phyloP scores from a whole-genome alignment of 2,113 vertebrate species.

The Solea senegalensis region DNA sequence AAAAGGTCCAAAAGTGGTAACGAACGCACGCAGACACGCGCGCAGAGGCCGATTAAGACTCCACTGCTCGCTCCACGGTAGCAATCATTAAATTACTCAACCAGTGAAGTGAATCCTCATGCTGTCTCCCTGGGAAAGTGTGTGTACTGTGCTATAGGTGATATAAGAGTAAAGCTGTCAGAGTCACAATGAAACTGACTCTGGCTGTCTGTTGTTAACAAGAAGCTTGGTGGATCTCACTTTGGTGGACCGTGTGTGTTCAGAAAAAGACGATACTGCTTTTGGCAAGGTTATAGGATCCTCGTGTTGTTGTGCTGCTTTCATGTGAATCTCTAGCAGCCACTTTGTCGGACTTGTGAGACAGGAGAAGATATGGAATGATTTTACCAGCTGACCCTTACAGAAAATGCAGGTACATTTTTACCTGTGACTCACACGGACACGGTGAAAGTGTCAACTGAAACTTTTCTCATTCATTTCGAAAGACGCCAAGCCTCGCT shows the following conservation, averaged over 20 bases:
- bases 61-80: not conserved
- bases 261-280: not conserved
- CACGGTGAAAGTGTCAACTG: too few species aligned
- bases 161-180: not conserved
- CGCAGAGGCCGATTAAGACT: not conserved
- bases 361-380: too few species aligned
- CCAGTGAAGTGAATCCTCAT: slow-evolving; percentile 26
- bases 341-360: too few species aligned
- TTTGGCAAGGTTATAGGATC: too few species aligned
- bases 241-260: not conserved
- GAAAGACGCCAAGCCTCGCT: too few species aligned
- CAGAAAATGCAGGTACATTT: too few species aligned
- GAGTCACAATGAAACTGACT: not conserved
- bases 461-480: too few species aligned
- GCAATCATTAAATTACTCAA: slow-evolving; percentile 46
- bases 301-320: too few species aligned
- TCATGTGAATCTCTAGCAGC: too few species aligned
- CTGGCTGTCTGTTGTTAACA: not conserved
- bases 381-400: too few species aligned
- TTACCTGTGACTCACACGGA: too few species aligned
- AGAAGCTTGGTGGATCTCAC: slow-evolving; percentile 2
- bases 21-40: not conserved
- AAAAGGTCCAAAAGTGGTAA: too few species aligned
- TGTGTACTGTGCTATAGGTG: slow-evolving; percentile 7
- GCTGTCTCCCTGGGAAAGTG: slow-evolving; percentile 25